Base-by-base conservation (phyloP, 1,140 invertebrate genomes). In the Gryon sp. region DNA sequence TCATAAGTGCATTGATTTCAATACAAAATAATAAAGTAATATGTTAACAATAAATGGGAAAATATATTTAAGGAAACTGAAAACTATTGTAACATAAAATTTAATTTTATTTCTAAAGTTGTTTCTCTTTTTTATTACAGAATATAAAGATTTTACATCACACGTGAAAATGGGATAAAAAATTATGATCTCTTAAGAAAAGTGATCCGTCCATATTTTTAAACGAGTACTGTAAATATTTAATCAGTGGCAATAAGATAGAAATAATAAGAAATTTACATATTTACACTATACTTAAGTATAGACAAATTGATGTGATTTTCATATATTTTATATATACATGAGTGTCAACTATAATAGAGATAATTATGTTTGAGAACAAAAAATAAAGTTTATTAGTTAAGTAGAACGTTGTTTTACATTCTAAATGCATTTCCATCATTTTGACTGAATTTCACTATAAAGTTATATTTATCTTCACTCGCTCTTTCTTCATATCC, bases 241-340 rank as follows among this genome's bases (percentile, higher is more conserved):
- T 11, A 52, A 52, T 18, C 32, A 15, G 24, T 57, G 45, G 63
- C 73, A 63, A 63, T 76, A 41, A 57, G 45, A 70, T 76, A 43
- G 78, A 77, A 75, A 66, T 60, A 45, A 40, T 53, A 59, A 52
- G 41, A 52, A 6, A 20, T 76, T 59, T 55, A 59, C 52, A 69
- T 20, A 20, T 43, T 59, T 46, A 46, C 28, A 34, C 3, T 43
- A 32, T 41, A 60, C 20, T 20, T 63, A 62, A 30, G 55, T 22
- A 48, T 77, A 68, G 26, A 57, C 5, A 20, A 62, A 28, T 72
- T 22, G 36, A 73, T 75, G 63, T 72, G 57, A 76, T 81, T 53
- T 74, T 38, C 7, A 68, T 66, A 78, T 66, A 73, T 74, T 63
- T 60, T 78, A 73, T 73, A 73, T 68, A 46, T 40, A 48, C 22